These are phyloP conservation scores for Castor canadensis DNA, from an alignment of 2,113 vertebrate genomes.

Conservation along the genomic window DNA sequence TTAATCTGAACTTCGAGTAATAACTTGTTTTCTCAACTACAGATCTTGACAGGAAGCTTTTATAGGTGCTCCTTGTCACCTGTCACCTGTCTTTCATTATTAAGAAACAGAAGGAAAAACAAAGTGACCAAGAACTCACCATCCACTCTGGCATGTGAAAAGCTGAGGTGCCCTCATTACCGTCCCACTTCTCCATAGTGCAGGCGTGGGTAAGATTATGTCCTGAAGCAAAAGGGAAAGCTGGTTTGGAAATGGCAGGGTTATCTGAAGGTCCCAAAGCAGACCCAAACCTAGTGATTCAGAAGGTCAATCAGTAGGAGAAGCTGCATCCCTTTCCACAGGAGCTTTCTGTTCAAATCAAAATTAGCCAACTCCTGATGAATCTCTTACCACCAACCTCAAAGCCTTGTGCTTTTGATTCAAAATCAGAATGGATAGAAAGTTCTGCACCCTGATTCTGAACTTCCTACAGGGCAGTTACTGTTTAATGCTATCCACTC, in stretches of 20 bases:
- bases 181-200: slow-evolving; percentile 80
- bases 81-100: slow-evolving; percentile 36
- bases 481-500: not conserved
- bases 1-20: not conserved
- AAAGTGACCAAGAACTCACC: slow-evolving; percentile 81
- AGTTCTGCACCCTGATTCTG: not conserved
- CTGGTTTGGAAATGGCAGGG: slow-evolving; percentile 25
- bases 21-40: not conserved
- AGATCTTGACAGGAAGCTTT: not conserved
- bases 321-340: not conserved
- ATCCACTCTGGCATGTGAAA: slow-evolving; percentile 85
- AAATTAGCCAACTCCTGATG: not conserved
- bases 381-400: not conserved
- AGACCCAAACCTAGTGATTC: not conserved
- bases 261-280: not conserved
- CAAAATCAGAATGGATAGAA: not conserved
- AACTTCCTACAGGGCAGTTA: not conserved
- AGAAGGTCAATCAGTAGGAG: not conserved
- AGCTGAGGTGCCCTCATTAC: slow-evolving; percentile 75
- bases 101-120: slow-evolving; percentile 56
- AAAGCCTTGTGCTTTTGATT: slow-evolving; percentile 6
- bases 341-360: not conserved
- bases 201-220: not conserved
- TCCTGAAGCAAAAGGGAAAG: slow-evolving; percentile 57
- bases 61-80: not conserved